A percentile compares a stretch with the other conserved stretches of the same genome.
Conservation (phyloP, 2,113 vertebrate genomes). For the Dicerorhinus sumatrensis region DNA sequence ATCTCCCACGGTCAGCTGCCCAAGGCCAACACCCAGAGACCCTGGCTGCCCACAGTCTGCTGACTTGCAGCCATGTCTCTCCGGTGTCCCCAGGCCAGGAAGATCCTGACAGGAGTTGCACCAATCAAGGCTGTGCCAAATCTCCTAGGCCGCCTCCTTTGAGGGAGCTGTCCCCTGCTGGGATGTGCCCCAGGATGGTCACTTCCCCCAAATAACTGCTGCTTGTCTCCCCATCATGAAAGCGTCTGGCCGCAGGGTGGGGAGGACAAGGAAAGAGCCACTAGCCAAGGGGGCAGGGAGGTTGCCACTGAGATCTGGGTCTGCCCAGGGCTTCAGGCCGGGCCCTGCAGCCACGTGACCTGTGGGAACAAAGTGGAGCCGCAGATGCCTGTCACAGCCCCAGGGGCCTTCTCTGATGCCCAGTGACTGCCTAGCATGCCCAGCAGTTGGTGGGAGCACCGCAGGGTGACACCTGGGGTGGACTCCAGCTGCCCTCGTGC, state of each 20-base stretch:
- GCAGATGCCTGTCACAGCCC: not conserved
- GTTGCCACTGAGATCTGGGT: accelerated
- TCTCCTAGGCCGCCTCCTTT: not conserved
- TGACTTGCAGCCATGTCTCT: not conserved
- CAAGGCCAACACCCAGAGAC: not conserved
- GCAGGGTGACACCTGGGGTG: not conserved
- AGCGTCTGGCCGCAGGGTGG: not conserved
- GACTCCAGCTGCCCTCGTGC: too few species aligned
- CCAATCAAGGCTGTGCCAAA: not conserved
- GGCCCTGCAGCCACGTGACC: not conserved
- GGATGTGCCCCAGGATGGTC: not conserved
- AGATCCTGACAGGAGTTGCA: not conserved
- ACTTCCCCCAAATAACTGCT: not conserved
- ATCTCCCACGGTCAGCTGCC: not conserved
- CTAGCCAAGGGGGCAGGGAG: not conserved
- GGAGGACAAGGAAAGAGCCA: not conserved
- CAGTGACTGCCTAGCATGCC: accelerated
- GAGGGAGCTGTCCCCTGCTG: not conserved
- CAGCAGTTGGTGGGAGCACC: too few species aligned
- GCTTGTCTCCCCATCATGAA: not conserved
- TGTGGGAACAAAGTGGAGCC: not conserved
- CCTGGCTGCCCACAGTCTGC: not conserved
- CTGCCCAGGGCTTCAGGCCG: not conserved
- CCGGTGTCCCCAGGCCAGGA: not conserved
- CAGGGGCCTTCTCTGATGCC: not conserved